phyloP scores from a whole-genome alignment of 1,140 invertebrate genomes.

The Macrosteles quadrilineatus region DNA sequence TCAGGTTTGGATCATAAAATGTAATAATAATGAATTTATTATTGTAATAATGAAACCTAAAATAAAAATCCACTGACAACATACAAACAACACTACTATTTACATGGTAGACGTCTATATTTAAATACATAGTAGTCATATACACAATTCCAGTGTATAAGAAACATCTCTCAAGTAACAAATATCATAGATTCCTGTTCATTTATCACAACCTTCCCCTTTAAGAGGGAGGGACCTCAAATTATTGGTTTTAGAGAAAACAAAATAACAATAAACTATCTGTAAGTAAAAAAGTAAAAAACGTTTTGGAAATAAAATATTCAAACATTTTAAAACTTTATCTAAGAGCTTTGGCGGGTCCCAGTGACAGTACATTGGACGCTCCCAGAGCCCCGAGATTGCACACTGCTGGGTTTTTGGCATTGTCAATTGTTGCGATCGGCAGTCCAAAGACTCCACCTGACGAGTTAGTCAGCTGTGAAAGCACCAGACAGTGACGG shows the following conservation, averaged over 20 bases:
- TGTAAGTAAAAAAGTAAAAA: background rate
- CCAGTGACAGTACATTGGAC: constrained; percentile 66
- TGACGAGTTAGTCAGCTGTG: constrained; percentile 60
- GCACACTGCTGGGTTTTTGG: constrained; percentile 59
- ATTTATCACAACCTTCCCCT: background rate
- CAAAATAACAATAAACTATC: background rate
- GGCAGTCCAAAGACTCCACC: constrained; percentile 69
- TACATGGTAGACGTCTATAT: no score
- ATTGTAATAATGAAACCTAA: no score
- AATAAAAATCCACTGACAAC: no score
- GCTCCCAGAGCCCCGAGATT: constrained; percentile 65
- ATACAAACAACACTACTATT: no score
- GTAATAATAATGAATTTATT: no score
- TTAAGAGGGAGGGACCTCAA: background rate
- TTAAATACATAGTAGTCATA: no score
- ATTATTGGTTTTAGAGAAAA: background rate
- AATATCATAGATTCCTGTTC: background rate
- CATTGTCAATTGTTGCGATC: constrained; percentile 67
- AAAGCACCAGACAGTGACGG: constrained; percentile 70
- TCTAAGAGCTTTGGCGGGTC: constrained; percentile 58
- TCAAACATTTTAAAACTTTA: background rate
- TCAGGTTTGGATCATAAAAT: no score
- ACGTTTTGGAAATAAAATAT: background rate
- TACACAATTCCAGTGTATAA: background rate
- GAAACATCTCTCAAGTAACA: background rate